phyloP scores from a whole-genome alignment of 2,797 vertebrate genomes.

The Tauraco hartlaubi region DNA sequence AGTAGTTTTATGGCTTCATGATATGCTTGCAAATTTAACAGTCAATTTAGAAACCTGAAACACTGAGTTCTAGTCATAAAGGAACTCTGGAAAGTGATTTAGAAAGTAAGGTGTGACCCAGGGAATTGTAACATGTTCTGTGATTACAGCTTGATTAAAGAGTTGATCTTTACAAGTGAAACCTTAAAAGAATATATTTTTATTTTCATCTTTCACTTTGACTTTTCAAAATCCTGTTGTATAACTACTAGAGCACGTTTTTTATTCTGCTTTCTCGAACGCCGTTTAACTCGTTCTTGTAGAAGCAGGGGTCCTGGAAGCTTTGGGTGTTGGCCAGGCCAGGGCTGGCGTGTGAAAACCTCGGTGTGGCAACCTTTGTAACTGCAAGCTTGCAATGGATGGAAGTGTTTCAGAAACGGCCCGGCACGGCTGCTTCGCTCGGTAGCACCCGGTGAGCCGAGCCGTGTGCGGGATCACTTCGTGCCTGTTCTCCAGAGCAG shows the following conservation, averaged over 20 bases:
- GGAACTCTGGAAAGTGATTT: neutral
- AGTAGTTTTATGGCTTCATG: neutral
- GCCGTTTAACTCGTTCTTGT: neutral
- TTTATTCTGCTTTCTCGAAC: neutral
- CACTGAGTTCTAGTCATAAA: neutral
- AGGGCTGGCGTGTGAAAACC: fast-evolving
- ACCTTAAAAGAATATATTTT: neutral
- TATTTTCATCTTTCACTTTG: neutral
- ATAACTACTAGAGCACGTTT: fast-evolving
- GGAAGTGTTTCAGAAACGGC: neutral
- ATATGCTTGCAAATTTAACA: neutral
- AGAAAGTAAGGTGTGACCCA: neutral
- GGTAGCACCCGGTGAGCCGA: neutral
- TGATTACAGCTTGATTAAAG: neutral
- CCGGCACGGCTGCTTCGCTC: fast-evolving
- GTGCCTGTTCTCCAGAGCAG: fast-evolving
- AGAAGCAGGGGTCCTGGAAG: neutral
- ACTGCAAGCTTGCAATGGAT: neutral
- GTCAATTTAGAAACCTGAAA: neutral
- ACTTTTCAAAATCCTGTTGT: neutral
- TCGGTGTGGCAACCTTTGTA: neutral
- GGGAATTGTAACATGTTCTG: neutral
- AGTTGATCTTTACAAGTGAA: neutral
- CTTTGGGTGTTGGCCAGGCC: fast-evolving
- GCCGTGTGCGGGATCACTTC: fast-evolving